Evolutionary conservation across 2,888 invertebrate species (phyloP).

Genomic region (Cybosia mesomella): DNA sequence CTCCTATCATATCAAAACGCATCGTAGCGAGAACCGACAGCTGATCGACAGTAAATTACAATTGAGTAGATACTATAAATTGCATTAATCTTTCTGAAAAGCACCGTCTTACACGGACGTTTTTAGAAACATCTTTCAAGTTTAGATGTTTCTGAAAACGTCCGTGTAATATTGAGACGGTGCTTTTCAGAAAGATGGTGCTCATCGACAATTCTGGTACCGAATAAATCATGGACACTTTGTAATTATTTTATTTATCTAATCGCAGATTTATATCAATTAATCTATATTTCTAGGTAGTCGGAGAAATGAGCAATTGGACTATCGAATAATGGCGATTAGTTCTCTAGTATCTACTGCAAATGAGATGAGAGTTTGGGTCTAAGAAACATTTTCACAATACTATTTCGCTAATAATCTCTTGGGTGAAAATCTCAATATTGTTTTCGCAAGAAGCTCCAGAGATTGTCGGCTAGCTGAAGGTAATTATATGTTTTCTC

Average conservation of each 20-base stretch:
- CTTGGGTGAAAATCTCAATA: neutral
- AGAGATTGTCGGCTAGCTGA: neutral
- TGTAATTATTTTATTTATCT: neutral
- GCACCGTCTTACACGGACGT: neutral
- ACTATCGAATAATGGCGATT: neutral
- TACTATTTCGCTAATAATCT: neutral
- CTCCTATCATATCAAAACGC: constrained; percentile 77
- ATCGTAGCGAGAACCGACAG: constrained; percentile 75
- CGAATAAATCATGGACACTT: neutral
- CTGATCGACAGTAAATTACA: constrained; percentile 62
- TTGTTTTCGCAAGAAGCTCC: neutral
- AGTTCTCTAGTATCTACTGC: neutral
- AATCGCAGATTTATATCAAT: neutral
- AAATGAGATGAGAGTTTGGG: neutral
- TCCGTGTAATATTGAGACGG: no score
- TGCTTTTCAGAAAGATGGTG: no score
- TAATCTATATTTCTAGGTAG: neutral
- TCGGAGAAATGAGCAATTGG: neutral
- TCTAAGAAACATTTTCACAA: neutral
- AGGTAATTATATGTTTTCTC: neutral
- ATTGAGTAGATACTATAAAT: constrained; percentile 8
- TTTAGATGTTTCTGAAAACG: no score
- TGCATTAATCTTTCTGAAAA: neutral
- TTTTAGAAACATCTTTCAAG: neutral
- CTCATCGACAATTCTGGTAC: neutral